Evolutionary conservation across 2,888 invertebrate genomes (phyloP).

Genomic region (Heliconius erato): DNA sequence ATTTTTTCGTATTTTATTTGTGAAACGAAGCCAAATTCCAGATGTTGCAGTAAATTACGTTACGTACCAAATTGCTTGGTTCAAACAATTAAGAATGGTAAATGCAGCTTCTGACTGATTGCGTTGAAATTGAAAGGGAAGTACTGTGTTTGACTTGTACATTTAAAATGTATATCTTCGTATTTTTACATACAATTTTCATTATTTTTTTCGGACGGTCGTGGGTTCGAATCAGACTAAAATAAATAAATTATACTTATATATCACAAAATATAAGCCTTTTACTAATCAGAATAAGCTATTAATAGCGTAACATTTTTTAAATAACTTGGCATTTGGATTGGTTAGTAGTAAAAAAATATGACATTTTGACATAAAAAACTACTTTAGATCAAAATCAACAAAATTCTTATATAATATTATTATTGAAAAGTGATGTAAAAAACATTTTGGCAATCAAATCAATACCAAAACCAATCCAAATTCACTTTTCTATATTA

Average conservation of each 20-base stretch:
- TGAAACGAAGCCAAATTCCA: slow-evolving; percentile 19
- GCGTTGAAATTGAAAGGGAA: slow-evolving; percentile 8
- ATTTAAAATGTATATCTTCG: background rate
- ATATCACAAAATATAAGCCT: too few relatives aligned
- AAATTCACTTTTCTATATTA: background rate
- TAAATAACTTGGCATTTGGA: too few relatives aligned
- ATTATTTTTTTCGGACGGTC: too few relatives aligned
- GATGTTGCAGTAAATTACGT: slow-evolving; percentile 10
- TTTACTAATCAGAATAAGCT: background rate
- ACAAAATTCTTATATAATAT: too few relatives aligned
- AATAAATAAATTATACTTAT: too few relatives aligned
- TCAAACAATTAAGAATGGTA: slow-evolving; percentile 20
- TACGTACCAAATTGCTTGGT: slow-evolving; percentile 7
- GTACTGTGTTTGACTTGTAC: background rate
- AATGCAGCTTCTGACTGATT: slow-evolving; percentile 19
- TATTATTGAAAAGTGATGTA: too few relatives aligned
- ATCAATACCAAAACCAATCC: too few relatives aligned
- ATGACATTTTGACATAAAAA: background rate
- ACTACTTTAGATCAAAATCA: too few relatives aligned
- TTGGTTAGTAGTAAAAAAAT: too few relatives aligned
- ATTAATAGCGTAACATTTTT: background rate
- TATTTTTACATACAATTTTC: background rate
- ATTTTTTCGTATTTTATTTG: background rate
- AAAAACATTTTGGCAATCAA: too few relatives aligned
- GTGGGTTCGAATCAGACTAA: too few relatives aligned